A percentile compares a stretch with the other conserved stretches of the same genome.
These are phyloP conservation scores for Empidonax alnorum DNA, from an alignment of 2,113 vertebrate genomes.

Conservation along the genomic window DNA sequence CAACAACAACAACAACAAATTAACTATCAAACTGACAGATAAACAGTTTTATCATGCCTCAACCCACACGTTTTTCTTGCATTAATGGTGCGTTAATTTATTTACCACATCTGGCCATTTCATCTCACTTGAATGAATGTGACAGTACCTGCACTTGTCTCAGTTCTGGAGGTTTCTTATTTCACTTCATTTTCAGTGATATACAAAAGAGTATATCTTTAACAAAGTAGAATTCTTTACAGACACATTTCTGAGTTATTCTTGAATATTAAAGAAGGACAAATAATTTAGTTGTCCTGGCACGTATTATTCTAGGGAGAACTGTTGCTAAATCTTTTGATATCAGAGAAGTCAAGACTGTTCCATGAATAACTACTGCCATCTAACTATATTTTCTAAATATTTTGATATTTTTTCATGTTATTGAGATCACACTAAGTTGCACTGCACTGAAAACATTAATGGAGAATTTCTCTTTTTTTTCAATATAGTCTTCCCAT, in stretches of 20 bases:
- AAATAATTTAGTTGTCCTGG: not conserved
- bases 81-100: not conserved
- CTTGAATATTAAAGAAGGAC: not conserved
- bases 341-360: fast-evolving
- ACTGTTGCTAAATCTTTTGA: not conserved
- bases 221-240: not conserved
- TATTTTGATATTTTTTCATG: not conserved
- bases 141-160: not conserved
- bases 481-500: fast-evolving
- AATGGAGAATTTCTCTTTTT: not conserved
- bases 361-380: not conserved
- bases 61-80: not conserved
- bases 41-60: not conserved
- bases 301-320: not conserved
- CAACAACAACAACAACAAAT: not conserved
- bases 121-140: not conserved
- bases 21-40: not conserved
- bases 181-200: not conserved
- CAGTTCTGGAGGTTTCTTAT: not conserved
- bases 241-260: not conserved
- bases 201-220: not conserved
- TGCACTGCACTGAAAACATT: not conserved
- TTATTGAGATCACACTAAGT: not conserved
- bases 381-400: not conserved
- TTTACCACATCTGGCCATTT: not conserved